Evolutionary conservation across 2,888 invertebrate species (phyloP), one percentile per base, ranked within the genome.

Genomic region (Agonum fuliginosum): DNA sequence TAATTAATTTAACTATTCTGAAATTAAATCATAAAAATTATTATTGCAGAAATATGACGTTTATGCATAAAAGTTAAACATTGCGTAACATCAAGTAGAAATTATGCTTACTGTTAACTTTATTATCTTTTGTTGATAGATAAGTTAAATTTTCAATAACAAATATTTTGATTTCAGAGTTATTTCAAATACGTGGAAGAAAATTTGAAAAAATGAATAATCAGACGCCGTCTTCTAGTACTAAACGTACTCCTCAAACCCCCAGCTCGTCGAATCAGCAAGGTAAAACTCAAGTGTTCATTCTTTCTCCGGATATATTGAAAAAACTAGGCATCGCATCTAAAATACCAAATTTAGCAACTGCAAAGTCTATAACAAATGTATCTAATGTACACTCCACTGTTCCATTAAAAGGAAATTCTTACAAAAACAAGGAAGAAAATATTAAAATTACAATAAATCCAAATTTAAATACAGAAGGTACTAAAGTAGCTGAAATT

Each of bases 261-360:
- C 20, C 67, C 41, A 67, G 34, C 19, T 17, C 67, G 43, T 67
- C 67, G 10, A 67, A 43, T n/a, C 12, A 1, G 14, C 43, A 37
- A 20, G 24, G 27, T 34, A 79, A 83, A 67, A 75, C 84, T 73
- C 85, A 87, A 81, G 85, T 89, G 22, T 86, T 87, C 83, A 87
- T 89, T 41, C 81, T 89, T 43, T 84, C 88, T 78, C 89, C 89
- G 71, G 85, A 88, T 80, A 80, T 88, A 54, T 84, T 89, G 75
- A 85, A 88, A 82, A 85, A 88, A 81, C 84, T 89, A 82, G 89
- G 89, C 17, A 88, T 89, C 54, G 83, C 70, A 37, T 17, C 34
- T 3, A 51, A 70, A 70, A 70, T 77, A 70, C 69, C 69, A 54
- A 70, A 70, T 77, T 70, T 77, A 41, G 4, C 67, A 37, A n/a